These are phyloP conservation scores for Toxotes jaculatrix DNA, from an alignment of 2,113 vertebrate genomes.

Conservation along the genomic window DNA sequence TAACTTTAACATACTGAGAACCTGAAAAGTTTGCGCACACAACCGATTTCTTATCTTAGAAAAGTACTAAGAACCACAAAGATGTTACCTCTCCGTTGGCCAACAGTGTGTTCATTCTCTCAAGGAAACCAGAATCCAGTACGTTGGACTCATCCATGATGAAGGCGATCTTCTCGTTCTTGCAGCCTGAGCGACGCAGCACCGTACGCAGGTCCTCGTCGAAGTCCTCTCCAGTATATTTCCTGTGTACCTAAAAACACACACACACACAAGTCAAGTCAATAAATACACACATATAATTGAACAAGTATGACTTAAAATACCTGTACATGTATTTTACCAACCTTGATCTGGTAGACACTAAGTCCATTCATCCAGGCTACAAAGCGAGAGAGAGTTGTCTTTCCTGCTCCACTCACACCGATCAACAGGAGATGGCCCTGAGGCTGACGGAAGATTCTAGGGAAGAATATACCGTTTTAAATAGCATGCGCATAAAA, in stretches of 20 bases:
- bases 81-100: constrained; percentile 95
- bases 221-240: constrained; percentile 98
- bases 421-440: constrained; percentile 97
- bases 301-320: background rate
- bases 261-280: background rate
- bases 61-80: background rate
- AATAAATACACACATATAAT: background rate
- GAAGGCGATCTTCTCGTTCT: constrained; percentile 99
- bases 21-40: background rate
- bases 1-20: background rate
- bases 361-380: constrained; percentile 99
- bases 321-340: constrained; percentile 12
- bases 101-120: constrained; percentile 98
- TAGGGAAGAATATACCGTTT: constrained; percentile 52
- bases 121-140: constrained; percentile 96
- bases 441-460: constrained; percentile 99
- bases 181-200: constrained; percentile 96
- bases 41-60: background rate
- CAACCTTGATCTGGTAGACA: constrained; percentile 99
- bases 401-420: constrained; percentile 98
- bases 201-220: constrained; percentile 97
- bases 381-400: constrained; percentile 96
- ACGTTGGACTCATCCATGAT: constrained; percentile 99
- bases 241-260: constrained; percentile 91
- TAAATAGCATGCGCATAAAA: background rate